Base-by-base conservation (phyloP, 2,888 invertebrate species). In the Cantharis rufa region DNA sequence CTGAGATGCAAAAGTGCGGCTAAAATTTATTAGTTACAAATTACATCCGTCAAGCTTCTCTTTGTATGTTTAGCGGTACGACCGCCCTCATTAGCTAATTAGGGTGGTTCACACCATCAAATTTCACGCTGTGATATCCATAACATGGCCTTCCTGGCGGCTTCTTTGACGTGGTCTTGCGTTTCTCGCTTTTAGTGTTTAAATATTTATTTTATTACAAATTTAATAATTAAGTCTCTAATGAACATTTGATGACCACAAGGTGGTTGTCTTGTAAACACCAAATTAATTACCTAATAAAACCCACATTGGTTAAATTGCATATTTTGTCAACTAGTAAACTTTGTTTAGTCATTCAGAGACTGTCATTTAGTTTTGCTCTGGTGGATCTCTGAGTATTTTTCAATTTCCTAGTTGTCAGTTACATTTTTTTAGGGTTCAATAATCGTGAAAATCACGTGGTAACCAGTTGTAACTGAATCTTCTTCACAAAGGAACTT, bases 71-170 rank as follows among this genome's bases (percentile, higher is more conserved):
- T 48, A 9, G 7, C 21, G 24, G 21, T 66, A 21, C 18, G 64
- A 66, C 64, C 72, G 15, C 74, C 74, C 74, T 77, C 71, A 85
- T 85, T 85, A 83, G 83, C 81, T 85, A 84, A 85, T 85, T 85
- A 85, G 84, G 81, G 78, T 76, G 81, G 82, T 83, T 84, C 84
- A 82, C 84, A 84, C 84, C 79, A 81, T 79, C 82, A 78, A 83
- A 85, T 85, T 85, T 85, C 83, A 85, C 81, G 84, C 79, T 80
- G 70, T 76, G 80, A 79, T 76, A 78, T 75, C 80, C 79, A 72
- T 71, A 78, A 80, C 78, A 76, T 69, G 69, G 62, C 75, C 72
- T 79, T 80, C 80, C 80, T 77, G 80, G 79, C 79, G 80, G 80
- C 70, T 69, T 78, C 76, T 81, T 81, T 81, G 74, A 79, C 78